These are phyloP conservation scores for Amia ocellicauda DNA, from an alignment of 2,113 vertebrate species.

Conservation along the genomic window DNA sequence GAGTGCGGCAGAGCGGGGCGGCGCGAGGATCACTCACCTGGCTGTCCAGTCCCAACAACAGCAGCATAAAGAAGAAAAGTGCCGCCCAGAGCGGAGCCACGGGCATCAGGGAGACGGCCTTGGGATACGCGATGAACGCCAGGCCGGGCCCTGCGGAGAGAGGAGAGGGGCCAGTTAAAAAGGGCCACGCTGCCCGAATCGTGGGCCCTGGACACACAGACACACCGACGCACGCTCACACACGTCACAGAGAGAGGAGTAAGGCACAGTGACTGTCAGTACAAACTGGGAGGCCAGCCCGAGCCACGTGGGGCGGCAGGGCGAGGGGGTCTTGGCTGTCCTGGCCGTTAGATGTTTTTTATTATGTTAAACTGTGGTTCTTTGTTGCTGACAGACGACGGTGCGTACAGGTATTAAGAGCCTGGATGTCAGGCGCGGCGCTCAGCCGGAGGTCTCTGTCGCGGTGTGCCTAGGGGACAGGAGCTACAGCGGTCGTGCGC, in stretches of 20 bases:
- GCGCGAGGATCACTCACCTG: too few species aligned
- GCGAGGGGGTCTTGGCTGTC: not conserved
- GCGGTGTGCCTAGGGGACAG: too few species aligned
- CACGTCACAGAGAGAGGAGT: slow-evolving; percentile 25
- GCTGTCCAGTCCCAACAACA: slow-evolving; percentile 72
- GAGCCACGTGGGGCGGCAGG: not conserved
- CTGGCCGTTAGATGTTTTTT: too few species aligned
- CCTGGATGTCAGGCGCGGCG: too few species aligned
- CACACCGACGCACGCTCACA: slow-evolving; percentile 26
- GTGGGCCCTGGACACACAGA: slow-evolving; percentile 3
- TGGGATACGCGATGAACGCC: slow-evolving; percentile 75
- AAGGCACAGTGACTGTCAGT: not conserved
- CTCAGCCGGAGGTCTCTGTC: too few species aligned
- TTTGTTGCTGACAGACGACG: too few species aligned
- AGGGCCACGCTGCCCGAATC: slow-evolving; percentile 16
- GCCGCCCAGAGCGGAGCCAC: slow-evolving; percentile 72
- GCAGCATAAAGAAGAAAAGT: slow-evolving; percentile 77
- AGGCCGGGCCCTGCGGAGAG: slow-evolving; percentile 63
- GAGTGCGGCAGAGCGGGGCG: too few species aligned
- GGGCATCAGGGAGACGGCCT: slow-evolving; percentile 73
- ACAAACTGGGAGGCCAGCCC: too few species aligned
- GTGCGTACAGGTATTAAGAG: too few species aligned
- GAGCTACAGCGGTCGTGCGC: too few species aligned
- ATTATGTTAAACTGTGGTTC: too few species aligned
- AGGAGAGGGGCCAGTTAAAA: slow-evolving; percentile 23